Evolutionary conservation across 2,888 invertebrate genomes (phyloP).

Genomic region (Neoaliturus tenellus): DNA sequence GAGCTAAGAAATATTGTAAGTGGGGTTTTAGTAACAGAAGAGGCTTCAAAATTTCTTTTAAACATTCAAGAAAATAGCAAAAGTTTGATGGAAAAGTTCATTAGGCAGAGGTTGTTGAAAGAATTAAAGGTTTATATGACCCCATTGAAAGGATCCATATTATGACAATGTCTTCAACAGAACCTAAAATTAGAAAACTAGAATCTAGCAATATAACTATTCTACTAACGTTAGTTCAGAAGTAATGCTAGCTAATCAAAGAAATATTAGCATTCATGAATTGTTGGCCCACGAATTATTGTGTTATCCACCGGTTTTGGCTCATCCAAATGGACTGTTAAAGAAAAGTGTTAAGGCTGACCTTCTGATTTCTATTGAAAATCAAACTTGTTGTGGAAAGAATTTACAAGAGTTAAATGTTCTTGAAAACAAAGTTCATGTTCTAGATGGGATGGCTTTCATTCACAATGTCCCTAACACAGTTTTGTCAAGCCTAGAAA

Average conservation of each 20-base stretch:
- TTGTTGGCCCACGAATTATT: neutral
- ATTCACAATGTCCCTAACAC: neutral
- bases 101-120: conserved; percentile 12
- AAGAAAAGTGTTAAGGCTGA: conserved; percentile 28
- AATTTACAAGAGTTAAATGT: neutral
- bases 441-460: neutral
- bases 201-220: neutral
- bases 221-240: neutral
- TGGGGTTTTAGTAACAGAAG: neutral
- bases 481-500: neutral
- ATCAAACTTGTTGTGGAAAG: neutral
- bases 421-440: neutral
- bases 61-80: conserved; percentile 20
- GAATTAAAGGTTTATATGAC: neutral
- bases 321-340: neutral
- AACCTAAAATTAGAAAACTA: neutral
- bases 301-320: neutral
- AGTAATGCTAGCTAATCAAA: neutral
- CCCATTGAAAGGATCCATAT: neutral
- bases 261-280: neutral
- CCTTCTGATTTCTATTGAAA: neutral
- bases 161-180: neutral
- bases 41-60: conserved; percentile 8
- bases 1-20: conserved; percentile 36
- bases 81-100: neutral